These are phyloP conservation scores for Brachionus rubens DNA, from an alignment of 1,140 invertebrate species.

Conservation along the genomic window DNA sequence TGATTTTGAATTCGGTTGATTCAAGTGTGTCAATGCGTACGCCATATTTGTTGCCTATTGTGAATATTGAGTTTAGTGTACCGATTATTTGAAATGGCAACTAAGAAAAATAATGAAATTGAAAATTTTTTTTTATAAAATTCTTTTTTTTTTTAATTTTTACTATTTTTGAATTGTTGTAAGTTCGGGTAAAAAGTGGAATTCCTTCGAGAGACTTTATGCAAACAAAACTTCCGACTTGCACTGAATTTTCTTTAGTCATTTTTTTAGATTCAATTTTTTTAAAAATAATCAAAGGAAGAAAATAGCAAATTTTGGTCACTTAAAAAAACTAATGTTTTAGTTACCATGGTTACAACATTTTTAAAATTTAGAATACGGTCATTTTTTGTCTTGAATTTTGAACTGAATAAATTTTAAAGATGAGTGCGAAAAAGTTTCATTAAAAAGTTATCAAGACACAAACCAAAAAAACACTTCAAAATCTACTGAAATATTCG, in stretches of 20 bases:
- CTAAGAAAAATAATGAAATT: slow-evolving; percentile 61
- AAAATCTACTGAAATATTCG: too few species aligned
- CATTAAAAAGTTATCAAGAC: too few species aligned
- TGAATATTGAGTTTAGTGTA: slow-evolving; percentile 77
- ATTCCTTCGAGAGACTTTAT: slow-evolving; percentile 2
- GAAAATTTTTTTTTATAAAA: neutral
- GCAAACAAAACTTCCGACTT: neutral
- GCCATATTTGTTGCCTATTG: slow-evolving; percentile 73
- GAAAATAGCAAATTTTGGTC: neutral
- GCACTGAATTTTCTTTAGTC: neutral
- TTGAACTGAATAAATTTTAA: too few species aligned
- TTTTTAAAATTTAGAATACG: too few species aligned
- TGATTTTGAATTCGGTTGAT: slow-evolving; percentile 69
- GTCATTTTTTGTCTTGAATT: too few species aligned
- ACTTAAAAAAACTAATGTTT: neutral
- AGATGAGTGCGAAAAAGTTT: too few species aligned
- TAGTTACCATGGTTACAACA: slow-evolving; percentile 6
- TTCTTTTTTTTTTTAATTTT: neutral
- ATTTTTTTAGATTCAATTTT: neutral
- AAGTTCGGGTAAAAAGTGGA: slow-evolving; percentile 16
- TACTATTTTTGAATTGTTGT: neutral
- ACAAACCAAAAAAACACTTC: too few species aligned
- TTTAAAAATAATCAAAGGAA: too few species aligned
- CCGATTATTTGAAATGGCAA: slow-evolving; percentile 74
- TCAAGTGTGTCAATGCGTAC: slow-evolving; percentile 67